These are phyloP conservation scores for Oreochromis spilurus DNA, from an alignment of 2,113 vertebrate genomes.

Conservation along the genomic window DNA sequence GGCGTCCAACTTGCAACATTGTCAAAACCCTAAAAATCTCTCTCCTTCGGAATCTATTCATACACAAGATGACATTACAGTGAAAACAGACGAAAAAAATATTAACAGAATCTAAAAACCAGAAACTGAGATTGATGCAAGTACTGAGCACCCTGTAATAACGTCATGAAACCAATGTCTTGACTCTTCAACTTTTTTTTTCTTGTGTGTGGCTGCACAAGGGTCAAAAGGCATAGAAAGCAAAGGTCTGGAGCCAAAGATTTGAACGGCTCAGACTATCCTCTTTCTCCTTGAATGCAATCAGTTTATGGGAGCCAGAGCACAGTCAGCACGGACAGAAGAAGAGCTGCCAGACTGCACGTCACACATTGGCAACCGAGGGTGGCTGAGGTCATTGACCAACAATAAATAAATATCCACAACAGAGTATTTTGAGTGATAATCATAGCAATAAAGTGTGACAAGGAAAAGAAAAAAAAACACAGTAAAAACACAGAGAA, in stretches of 20 bases:
- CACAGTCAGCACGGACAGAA: slow-evolving; percentile 83
- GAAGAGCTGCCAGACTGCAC: slow-evolving; percentile 84
- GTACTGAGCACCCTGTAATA: slow-evolving; percentile 68
- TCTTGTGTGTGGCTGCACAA: slow-evolving; percentile 70
- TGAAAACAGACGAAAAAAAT: slow-evolving; percentile 21
- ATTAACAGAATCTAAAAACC: slow-evolving; percentile 36
- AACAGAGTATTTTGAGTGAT: slow-evolving; percentile 18
- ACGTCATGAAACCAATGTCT: slow-evolving; percentile 65
- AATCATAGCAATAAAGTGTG: slow-evolving; percentile 5
- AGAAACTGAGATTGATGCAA: slow-evolving; percentile 57
- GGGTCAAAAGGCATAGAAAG: slow-evolving; percentile 73
- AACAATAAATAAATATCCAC: slow-evolving; percentile 47
- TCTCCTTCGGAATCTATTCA: slow-evolving; percentile 13
- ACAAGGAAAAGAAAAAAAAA: background rate
- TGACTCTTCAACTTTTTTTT: slow-evolving; percentile 48
- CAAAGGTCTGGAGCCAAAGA: slow-evolving; percentile 39
- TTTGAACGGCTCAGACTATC: slow-evolving; percentile 52
- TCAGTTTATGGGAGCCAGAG: slow-evolving; percentile 88
- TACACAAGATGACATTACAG: slow-evolving; percentile 23
- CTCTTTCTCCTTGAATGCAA: slow-evolving; percentile 56
- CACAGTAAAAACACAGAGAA: slow-evolving; percentile 3
- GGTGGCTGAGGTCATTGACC: slow-evolving; percentile 77
- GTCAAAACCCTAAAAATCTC: background rate
- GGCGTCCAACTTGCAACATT: slow-evolving; percentile 13
- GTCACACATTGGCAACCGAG: slow-evolving; percentile 83